These are phyloP conservation scores for Chrysina gloriosa DNA, from an alignment of 2,888 invertebrate genomes.

Conservation along the genomic window DNA sequence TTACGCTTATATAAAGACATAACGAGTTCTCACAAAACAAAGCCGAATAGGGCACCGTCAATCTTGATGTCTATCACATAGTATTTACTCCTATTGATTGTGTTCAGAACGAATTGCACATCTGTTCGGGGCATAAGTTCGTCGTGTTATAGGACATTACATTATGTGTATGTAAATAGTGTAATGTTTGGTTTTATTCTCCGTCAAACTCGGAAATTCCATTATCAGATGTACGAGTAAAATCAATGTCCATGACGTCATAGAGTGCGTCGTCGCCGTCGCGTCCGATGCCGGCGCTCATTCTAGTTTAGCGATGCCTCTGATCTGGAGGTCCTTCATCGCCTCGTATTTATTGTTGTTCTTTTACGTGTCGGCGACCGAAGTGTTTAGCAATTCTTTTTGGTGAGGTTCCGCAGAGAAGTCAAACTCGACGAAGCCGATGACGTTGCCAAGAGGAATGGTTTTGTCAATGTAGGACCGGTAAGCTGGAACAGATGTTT, in stretches of 20 bases:
- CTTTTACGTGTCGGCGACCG: constrained; percentile 58
- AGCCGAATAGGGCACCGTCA: not conserved
- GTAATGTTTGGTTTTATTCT: not conserved
- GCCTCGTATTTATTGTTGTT: constrained; percentile 53
- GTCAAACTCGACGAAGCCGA: constrained; percentile 82
- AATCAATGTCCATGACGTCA: constrained; percentile 56
- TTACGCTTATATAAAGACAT: no score
- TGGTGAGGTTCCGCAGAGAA: constrained; percentile 87
- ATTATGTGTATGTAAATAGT: not conserved
- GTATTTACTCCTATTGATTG: not conserved
- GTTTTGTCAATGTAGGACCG: constrained; percentile 94
- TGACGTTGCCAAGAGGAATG: constrained; percentile 85
- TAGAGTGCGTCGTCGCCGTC: constrained; percentile 50
- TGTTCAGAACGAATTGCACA: not conserved
- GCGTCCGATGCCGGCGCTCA: constrained; percentile 46
- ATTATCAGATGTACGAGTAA: constrained; percentile 47
- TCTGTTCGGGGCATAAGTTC: not conserved
- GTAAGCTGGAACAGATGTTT: constrained; percentile 71
- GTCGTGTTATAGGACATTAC: constrained; percentile 1
- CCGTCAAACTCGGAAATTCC: constrained; percentile 40
- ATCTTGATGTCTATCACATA: not conserved
- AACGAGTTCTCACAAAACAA: no score
- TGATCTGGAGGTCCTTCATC: constrained; percentile 57
- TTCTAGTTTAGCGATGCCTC: constrained; percentile 61
- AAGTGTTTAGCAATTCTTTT: constrained; percentile 97